A percentile compares a stretch with the other conserved stretches of the same genome.
Conservation (phyloP, 2,113 vertebrate genomes). For the Chelonoidis abingdonii region DNA sequence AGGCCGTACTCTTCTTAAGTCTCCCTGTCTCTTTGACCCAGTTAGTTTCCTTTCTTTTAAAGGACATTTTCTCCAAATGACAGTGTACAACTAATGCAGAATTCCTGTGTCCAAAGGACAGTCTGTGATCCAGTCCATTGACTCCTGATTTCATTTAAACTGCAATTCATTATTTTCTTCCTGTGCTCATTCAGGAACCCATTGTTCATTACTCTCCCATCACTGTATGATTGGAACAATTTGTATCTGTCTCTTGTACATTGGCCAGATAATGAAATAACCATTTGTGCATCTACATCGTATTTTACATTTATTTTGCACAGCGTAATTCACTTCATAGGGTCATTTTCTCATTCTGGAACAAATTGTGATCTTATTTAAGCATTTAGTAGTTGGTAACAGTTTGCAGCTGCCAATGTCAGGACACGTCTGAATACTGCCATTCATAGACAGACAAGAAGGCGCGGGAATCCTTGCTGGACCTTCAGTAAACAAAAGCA, state of each 20-base stretch:
- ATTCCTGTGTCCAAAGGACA: conserved; percentile 77
- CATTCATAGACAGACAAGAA: neutral
- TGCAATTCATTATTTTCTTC: conserved; percentile 84
- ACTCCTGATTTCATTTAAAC: conserved; percentile 81
- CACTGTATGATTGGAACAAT: conserved; percentile 81
- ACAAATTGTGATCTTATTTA: conserved; percentile 70
- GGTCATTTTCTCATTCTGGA: conserved; percentile 78
- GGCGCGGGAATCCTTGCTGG: neutral
- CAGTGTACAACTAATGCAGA: conserved; percentile 66
- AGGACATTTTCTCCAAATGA: conserved; percentile 57
- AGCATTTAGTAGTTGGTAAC: conserved; percentile 45
- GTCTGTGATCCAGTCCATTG: conserved; percentile 78
- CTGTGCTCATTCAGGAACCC: conserved; percentile 78
- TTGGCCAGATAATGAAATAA: conserved; percentile 85
- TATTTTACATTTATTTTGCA: conserved; percentile 80
- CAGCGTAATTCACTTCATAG: conserved; percentile 73
- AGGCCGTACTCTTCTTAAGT: neutral
- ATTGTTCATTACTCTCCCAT: conserved; percentile 85
- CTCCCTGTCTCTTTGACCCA: conserved; percentile 22
- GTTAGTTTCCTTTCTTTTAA: conserved; percentile 59
- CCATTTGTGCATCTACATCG: conserved; percentile 80
- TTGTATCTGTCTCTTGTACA: conserved; percentile 83
- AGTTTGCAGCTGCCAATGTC: conserved; percentile 32
- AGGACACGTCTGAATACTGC: conserved; percentile 16
- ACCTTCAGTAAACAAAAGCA: conserved; percentile 23